Conservation (phyloP, 2,113 vertebrate genomes). For the Perca schrenkii region DNA sequence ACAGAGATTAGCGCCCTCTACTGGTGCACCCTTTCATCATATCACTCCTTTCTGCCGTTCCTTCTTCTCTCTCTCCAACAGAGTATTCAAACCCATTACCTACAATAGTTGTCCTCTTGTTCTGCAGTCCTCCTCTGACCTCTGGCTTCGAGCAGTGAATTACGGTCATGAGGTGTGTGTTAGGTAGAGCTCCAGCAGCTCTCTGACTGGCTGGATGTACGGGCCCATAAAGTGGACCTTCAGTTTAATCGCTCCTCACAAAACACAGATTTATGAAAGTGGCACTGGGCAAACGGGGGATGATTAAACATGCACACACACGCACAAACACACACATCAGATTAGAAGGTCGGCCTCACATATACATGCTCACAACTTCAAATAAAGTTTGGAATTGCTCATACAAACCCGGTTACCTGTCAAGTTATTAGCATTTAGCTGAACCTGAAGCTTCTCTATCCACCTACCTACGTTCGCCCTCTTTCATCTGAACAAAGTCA, state of each 20-base stretch:
- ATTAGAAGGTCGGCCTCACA: constrained; percentile 45
- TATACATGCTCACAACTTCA: constrained; percentile 29
- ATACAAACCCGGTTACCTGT: neutral
- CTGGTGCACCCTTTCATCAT: constrained; percentile 17
- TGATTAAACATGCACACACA: constrained; percentile 27
- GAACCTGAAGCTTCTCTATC: neutral
- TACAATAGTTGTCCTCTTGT: constrained; percentile 35
- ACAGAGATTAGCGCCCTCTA: constrained; percentile 71
- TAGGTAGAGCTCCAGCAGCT: constrained; percentile 21
- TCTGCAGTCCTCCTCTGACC: constrained; percentile 23
- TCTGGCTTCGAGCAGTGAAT: constrained; percentile 33
- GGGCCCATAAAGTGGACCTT: constrained; percentile 64
- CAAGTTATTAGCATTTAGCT: constrained; percentile 26
- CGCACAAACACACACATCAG: constrained; percentile 19
- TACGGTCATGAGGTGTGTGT: constrained; percentile 14
- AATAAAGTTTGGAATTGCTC: constrained; percentile 20
- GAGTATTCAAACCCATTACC: constrained; percentile 30
- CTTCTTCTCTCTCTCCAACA: constrained; percentile 13
- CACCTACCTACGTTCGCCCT: constrained; percentile 19
- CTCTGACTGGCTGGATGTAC: constrained; percentile 46
- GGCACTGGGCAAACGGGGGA: constrained; percentile 15
- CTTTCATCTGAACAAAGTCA: constrained; percentile 28
- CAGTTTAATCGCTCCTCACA: constrained; percentile 60
- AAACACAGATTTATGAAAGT: constrained; percentile 65
- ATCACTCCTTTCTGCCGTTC: neutral